A percentile compares a stretch with the other conserved stretches of the same genome.
Evolutionary conservation across 2,888 invertebrate genomes (phyloP).

Genomic region (Phaonia tiefii): DNA sequence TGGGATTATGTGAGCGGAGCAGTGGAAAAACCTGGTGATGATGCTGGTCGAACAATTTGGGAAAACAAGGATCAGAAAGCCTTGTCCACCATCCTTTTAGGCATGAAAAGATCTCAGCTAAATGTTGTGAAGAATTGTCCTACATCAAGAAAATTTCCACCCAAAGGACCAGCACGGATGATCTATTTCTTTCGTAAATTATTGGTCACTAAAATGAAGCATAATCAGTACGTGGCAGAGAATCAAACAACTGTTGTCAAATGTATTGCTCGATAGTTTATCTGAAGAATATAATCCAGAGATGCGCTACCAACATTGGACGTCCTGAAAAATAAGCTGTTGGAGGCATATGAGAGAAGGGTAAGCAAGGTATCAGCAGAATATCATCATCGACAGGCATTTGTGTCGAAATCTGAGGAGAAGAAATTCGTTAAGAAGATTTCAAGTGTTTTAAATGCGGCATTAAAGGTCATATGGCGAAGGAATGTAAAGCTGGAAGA

Average conservation of each 20-base stretch:
- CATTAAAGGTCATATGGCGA: no score
- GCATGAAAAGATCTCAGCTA: slow-evolving; percentile 47
- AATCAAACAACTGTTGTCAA: slow-evolving; percentile 52
- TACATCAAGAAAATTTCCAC: background rate
- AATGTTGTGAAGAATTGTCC: no score
- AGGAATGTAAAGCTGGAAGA: slow-evolving; percentile 11
- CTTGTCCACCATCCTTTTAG: slow-evolving; percentile 54
- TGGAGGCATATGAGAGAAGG: no score
- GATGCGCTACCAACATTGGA: slow-evolving; percentile 46
- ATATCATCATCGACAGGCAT: slow-evolving; percentile 2
- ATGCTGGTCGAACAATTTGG: slow-evolving; percentile 7
- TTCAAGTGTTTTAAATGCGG: background rate
- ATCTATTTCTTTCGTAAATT: no score
- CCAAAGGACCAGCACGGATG: background rate
- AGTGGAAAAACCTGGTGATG: slow-evolving; percentile 11
- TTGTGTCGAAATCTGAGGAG: slow-evolving; percentile 15
- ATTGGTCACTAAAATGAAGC: no score
- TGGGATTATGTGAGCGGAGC: slow-evolving; percentile 20
- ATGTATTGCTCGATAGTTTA: background rate
- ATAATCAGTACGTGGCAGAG: no score
- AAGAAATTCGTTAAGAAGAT: background rate
- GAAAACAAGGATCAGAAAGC: slow-evolving; percentile 58
- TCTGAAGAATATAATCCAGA: slow-evolving; percentile 54
- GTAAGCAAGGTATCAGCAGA: background rate
- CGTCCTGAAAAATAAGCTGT: no score